These are phyloP conservation scores for Trematomus bernacchii DNA, from an alignment of 2,797 vertebrate species.

Conservation along the genomic window DNA sequence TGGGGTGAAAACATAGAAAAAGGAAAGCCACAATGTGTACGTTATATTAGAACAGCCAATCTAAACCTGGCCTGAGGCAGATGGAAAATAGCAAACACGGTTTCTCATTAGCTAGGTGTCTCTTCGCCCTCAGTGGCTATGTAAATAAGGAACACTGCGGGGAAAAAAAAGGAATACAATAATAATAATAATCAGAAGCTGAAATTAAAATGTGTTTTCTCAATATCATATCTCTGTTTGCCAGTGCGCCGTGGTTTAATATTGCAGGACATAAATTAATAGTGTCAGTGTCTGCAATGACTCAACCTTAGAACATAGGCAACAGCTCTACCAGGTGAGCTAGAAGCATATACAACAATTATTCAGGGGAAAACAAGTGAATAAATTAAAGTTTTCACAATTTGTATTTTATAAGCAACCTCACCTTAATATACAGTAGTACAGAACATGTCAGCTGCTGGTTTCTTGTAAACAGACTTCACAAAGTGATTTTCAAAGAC, in stretches of 20 bases:
- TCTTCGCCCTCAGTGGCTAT: slow-evolving; percentile 49
- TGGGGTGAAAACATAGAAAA: slow-evolving; percentile 17
- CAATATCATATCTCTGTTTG: slow-evolving; percentile 56
- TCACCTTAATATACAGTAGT: slow-evolving; percentile 3
- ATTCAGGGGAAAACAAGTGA: slow-evolving; percentile 12
- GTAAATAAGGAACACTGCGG: slow-evolving; percentile 60
- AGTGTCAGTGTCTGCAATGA: too few relatives aligned
- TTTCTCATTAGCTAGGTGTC: slow-evolving; percentile 74
- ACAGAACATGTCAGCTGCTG: background rate
- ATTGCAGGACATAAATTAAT: slow-evolving; percentile 42
- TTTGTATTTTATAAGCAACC: background rate
- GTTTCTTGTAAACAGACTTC: background rate
- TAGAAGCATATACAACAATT: background rate
- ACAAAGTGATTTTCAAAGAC: slow-evolving; percentile 19
- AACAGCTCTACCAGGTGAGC: slow-evolving; percentile 16
- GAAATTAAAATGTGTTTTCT: slow-evolving; percentile 52
- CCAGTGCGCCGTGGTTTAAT: slow-evolving; percentile 37
- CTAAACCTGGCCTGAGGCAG: slow-evolving; percentile 65
- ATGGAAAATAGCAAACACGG: slow-evolving; percentile 49
- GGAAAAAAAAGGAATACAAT: slow-evolving; percentile 36
- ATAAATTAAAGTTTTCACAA: slow-evolving; percentile 18
- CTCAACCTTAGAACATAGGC: background rate
- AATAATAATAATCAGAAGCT: slow-evolving; percentile 39
- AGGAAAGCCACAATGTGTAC: slow-evolving; percentile 36
- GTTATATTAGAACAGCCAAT: slow-evolving; percentile 41